These are phyloP conservation scores for Hipposideros larvatus DNA, from an alignment of 2,797 vertebrate species.

Conservation along the genomic window DNA sequence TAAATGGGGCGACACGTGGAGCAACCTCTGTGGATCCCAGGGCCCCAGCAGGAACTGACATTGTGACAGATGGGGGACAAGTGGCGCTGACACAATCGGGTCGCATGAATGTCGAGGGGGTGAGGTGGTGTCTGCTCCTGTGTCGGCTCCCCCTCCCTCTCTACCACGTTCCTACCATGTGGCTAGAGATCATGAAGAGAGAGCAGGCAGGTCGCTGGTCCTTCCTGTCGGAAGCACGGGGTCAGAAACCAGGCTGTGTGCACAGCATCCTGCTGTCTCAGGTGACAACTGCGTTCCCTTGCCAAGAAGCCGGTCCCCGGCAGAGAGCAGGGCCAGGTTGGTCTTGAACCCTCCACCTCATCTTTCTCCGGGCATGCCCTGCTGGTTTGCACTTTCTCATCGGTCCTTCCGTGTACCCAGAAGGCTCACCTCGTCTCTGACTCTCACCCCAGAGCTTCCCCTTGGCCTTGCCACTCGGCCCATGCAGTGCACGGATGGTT, in stretches of 20 bases:
- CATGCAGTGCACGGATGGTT: background rate
- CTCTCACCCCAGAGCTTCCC: background rate
- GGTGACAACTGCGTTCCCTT: background rate
- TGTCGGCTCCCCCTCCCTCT: background rate
- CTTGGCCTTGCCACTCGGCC: background rate
- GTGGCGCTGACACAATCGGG: conserved; percentile 84
- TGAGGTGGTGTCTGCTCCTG: conserved; percentile 26
- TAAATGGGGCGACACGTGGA: conserved; percentile 84
- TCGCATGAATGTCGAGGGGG: background rate
- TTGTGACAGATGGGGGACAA: conserved; percentile 84
- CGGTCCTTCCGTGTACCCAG: background rate
- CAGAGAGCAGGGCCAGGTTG: background rate
- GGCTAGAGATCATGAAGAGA: conserved; percentile 39
- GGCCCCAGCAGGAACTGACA: conserved; percentile 81
- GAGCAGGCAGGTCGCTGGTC: conserved; percentile 9
- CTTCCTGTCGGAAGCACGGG: conserved; percentile 9
- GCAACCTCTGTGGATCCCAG: conserved; percentile 79
- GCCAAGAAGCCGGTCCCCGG: background rate
- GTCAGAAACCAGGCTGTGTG: background rate
- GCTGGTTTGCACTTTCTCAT: background rate
- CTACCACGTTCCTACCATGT: background rate
- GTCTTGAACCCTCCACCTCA: background rate
- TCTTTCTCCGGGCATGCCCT: background rate
- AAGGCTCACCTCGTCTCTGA: background rate
- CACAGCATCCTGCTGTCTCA: background rate